Base-by-base conservation (phyloP, 2,797 vertebrate species). In the Carcharodon carcharias region DNA sequence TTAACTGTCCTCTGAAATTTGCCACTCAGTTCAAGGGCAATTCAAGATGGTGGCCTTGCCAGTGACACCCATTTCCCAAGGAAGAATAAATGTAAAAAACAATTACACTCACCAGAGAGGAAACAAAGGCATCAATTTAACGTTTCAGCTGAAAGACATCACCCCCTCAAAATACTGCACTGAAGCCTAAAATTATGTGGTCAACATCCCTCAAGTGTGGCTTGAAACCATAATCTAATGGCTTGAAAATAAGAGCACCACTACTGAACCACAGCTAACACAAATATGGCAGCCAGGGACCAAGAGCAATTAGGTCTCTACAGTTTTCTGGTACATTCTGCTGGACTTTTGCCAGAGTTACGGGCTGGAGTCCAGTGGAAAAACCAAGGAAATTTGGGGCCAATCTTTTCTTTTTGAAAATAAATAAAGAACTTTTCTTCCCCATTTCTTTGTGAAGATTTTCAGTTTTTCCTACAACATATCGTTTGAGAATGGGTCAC, bases 401-500 rank as follows among this genome's bases (percentile, higher is more conserved):
- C 9, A 31, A 31, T 58, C 9, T 65, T 65, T 93, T 93, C 16
- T 4, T 61, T 61, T 12, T 91, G 56, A 28, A 61, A 14, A 61
- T 91, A 56, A 54, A 56, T 35, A 58, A 65, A 93, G 91, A 65
- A 93, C 35, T 40, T 40, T 63, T 0, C 21, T 23, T 26, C 5
- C 63, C n/a, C 56, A 35, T 21, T 93, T n/a, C 31, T 63, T 89
- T n/a, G 18, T 45, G 9, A 93, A 65, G 21, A 63, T 45, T n/a
- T 93, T 65, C 40, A 67, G 91, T 40, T 67, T 45, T 93, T 93
- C 40, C 91, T 67, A 11, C 21, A 67, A 67, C 7, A 67, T 67
- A 67, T 26, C 23, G 56, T 88, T 97, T 8, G 96, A 96, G 95
- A 96, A n/a, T 94, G 61, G 92, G 92, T 45, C 40, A 26, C n/a